Evolutionary conservation across 2,113 vertebrate genomes (phyloP), one percentile per base, ranked within the genome.

Genomic region (Oreotrochilus melanogaster): DNA sequence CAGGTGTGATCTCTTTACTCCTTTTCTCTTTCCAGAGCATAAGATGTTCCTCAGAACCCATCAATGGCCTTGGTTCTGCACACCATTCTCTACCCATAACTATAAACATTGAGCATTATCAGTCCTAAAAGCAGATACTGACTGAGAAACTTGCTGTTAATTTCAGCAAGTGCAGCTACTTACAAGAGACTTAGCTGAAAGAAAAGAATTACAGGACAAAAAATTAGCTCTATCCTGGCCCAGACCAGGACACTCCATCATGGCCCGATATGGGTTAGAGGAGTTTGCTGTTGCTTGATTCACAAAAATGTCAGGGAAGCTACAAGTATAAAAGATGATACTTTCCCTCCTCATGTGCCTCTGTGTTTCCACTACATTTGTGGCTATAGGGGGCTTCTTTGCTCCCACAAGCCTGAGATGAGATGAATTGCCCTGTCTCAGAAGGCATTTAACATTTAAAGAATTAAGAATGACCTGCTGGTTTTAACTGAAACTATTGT

Each of bases 281-380:
- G 42, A 84, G 14, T 16, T 30, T 84, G 6, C 13, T 64, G 47
- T 11, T 84, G 31, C 4, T 86, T 28, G 5, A 39, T 27, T 67
- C 6, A 18, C 18, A 43, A 47, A 78, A 62, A 45, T 5, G 30
- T 45, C 12, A 35, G 25, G 18, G 73, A 71, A 86, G 31, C 28
- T 11, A 8, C 10, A 56, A 35, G 21, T 64, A 16, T 79, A 37
- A 54, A 51, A 64, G 17, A 22, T 22, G 14, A n/a, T 30, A 6
- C 18, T 61, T 53, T 14, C 35, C 30, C 28, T 62, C 5, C 48
- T n/a, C 10, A 1, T 27, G 18, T 1, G 1, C 17, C 50, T 61
- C 16, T 4, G 2, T 47, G 39, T 39, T 39, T 12, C 39, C 14
- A 2, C 14, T 50, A 6, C 1, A 0, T 2, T 64, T 45, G 24